phyloP scores from a whole-genome alignment of 2,113 vertebrate genomes.

The Nesogale talazaci region DNA sequence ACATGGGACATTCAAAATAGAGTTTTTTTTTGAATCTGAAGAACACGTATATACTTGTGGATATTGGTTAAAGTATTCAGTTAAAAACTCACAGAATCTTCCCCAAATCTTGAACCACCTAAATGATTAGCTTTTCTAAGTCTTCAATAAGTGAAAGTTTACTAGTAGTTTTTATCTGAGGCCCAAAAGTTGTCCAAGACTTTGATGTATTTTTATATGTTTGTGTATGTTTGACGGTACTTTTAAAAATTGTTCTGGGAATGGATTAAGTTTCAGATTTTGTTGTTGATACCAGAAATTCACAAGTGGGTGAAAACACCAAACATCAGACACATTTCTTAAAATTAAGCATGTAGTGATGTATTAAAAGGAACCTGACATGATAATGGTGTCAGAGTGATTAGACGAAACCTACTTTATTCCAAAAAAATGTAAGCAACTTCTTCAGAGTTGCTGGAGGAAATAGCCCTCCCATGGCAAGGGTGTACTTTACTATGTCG shows the following conservation, averaged over 20 bases:
- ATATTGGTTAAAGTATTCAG: background rate
- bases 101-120: slow-evolving; percentile 16
- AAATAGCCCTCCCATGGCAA: slow-evolving; percentile 76
- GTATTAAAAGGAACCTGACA: too few species aligned
- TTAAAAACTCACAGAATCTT: slow-evolving; percentile 31
- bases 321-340: too few species aligned
- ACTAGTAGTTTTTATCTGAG: slow-evolving; percentile 42
- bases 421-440: slow-evolving; percentile 61
- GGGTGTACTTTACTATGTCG: slow-evolving; percentile 69
- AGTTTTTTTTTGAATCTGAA: slow-evolving; percentile 48
- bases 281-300: slow-evolving; percentile 31
- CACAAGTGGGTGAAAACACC: background rate
- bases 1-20: slow-evolving; percentile 45
- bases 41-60: background rate
- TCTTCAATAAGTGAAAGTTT: slow-evolving; percentile 39
- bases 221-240: background rate
- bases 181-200: background rate
- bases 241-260: slow-evolving; percentile 15
- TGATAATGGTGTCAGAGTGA: slow-evolving; percentile 69
- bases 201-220: background rate
- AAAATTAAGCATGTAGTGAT: too few species aligned
- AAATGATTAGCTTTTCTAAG: slow-evolving; percentile 17
- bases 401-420: slow-evolving; percentile 66
- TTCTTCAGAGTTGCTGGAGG: slow-evolving; percentile 41
- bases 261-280: slow-evolving; percentile 11